Evolutionary conservation across 2,888 invertebrate species (phyloP).

Genomic region (Polymixis lichenea): DNA sequence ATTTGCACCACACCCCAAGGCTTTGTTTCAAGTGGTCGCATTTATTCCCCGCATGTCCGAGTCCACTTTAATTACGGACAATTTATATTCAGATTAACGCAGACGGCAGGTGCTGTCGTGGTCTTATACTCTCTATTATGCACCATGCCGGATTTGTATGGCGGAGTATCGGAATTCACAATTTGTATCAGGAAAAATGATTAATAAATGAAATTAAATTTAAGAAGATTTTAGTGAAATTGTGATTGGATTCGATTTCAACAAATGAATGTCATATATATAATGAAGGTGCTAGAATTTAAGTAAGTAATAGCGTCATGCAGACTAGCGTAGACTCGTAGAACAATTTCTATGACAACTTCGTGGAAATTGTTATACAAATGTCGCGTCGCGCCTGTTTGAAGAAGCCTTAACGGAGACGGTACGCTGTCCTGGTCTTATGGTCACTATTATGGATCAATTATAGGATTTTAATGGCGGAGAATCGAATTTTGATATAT

Average conservation of each 20-base stretch:
- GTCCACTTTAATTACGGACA: conserved; percentile 89
- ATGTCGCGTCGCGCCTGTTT: too few relatives aligned
- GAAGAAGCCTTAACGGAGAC: too few relatives aligned
- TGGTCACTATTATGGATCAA: too few relatives aligned
- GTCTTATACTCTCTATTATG: conserved; percentile 73
- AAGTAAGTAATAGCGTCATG: too few relatives aligned
- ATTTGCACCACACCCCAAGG: conserved; percentile 72
- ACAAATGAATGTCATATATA: not conserved
- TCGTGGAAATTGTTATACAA: too few relatives aligned
- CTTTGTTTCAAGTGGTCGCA: conserved; percentile 89
- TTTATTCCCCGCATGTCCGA: conserved; percentile 89
- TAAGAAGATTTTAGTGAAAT: not conserved
- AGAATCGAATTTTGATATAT: not conserved
- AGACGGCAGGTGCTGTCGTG: conserved; percentile 82
- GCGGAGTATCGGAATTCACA: conserved; percentile 45
- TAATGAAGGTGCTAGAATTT: too few relatives aligned
- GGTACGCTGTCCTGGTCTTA: too few relatives aligned
- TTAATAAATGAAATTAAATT: too few relatives aligned
- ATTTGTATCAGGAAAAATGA: not conserved
- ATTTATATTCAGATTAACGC: conserved; percentile 90
- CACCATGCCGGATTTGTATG: conserved; percentile 80
- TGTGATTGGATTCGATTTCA: not conserved
- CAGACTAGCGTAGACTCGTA: too few relatives aligned
- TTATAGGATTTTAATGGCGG: conserved; percentile 78
- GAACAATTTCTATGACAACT: too few relatives aligned